Conservation (phyloP, 2,797 vertebrate species). For the Carcharodon carcharias region DNA sequence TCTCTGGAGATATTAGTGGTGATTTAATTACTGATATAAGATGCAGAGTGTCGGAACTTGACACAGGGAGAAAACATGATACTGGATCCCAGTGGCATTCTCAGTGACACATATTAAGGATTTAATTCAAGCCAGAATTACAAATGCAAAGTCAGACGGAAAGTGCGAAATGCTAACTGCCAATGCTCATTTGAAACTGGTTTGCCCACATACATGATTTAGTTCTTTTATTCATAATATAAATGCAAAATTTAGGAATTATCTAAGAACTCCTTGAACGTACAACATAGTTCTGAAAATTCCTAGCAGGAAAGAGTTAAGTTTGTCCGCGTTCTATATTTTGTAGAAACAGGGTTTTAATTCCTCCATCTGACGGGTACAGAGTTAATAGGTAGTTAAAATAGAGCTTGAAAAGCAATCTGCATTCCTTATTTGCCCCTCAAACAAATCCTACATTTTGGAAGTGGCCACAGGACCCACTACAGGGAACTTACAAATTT, state of each 20-base stretch:
- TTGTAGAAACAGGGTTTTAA: not conserved
- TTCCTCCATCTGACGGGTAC: not conserved
- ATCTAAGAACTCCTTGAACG: not conserved
- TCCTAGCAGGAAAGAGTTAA: not conserved
- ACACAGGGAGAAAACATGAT: conserved; percentile 17
- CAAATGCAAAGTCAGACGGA: not conserved
- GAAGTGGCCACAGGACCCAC: not conserved
- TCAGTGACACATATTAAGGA: not conserved
- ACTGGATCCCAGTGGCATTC: not conserved
- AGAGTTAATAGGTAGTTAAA: too few species aligned
- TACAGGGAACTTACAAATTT: not conserved
- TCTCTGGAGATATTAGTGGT: conserved; percentile 9
- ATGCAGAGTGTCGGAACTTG: not conserved
- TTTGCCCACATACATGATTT: not conserved
- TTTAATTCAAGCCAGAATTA: not conserved
- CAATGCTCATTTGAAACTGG: not conserved
- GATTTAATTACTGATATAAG: conserved; percentile 12
- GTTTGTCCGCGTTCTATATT: not conserved
- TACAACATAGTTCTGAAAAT: not conserved
- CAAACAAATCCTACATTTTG: not conserved
- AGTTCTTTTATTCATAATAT: not conserved
- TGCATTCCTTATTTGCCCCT: not conserved
- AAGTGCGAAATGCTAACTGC: not conserved
- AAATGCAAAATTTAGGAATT: not conserved
- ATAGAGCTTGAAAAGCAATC: not conserved